phyloP scores from a whole-genome alignment of 2,888 invertebrate genomes.

The Argyresthia goedartella region DNA sequence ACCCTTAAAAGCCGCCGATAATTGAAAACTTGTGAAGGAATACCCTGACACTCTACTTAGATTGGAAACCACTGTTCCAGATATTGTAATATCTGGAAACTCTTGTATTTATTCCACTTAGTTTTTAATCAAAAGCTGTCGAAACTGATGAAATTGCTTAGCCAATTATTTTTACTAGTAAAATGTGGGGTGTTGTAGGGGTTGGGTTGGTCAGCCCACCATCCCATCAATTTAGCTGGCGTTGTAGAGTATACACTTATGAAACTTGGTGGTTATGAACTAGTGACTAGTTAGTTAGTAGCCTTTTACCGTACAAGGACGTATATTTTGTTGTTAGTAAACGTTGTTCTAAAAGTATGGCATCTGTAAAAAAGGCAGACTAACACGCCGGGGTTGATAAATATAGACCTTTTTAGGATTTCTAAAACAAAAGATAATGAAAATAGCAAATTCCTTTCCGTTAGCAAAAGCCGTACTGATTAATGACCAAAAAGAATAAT shows the following conservation, averaged over 20 bases:
- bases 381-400: not conserved
- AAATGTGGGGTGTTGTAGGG: not conserved
- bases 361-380: too few relatives aligned
- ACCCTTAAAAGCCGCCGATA: slow-evolving; percentile 26
- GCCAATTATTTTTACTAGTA: not conserved
- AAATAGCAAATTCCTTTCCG: slow-evolving; percentile 11
- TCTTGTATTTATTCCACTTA: not conserved
- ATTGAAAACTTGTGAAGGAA: slow-evolving; percentile 46
- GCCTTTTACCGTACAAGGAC: too few relatives aligned
- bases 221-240: not conserved
- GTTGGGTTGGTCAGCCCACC: not conserved
- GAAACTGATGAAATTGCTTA: not conserved
- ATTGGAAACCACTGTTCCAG: slow-evolving; percentile 39
- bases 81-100: slow-evolving; percentile 22
- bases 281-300: slow-evolving; percentile 21
- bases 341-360: too few relatives aligned
- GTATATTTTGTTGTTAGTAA: too few relatives aligned
- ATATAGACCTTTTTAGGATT: not conserved
- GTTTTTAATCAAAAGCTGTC: not conserved
- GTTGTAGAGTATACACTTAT: not conserved
- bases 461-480: slow-evolving; percentile 22
- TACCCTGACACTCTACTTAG: slow-evolving; percentile 39
- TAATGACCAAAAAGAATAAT: slow-evolving; percentile 32
- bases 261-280: not conserved
- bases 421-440: slow-evolving; percentile 8